phyloP scores from a whole-genome alignment of 2,888 invertebrate species.

The Habrosyne pyritoides region DNA sequence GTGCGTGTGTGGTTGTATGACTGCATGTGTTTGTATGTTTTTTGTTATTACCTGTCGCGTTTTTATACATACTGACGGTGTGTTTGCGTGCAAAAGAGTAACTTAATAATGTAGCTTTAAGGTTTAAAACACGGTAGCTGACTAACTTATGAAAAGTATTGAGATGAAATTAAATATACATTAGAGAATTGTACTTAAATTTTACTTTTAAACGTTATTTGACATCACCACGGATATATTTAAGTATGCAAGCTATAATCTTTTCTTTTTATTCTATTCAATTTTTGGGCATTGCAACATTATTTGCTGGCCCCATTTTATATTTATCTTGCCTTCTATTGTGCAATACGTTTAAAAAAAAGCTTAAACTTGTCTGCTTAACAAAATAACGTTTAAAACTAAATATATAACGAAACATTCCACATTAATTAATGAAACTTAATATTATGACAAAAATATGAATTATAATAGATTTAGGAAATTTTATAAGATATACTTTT shows the following conservation, averaged over 20 bases:
- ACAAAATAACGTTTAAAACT: neutral
- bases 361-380: neutral
- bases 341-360: no score
- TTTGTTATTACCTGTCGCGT: conserved; percentile 24
- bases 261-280: neutral
- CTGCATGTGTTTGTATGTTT: conserved; percentile 12
- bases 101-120: conserved; percentile 11
- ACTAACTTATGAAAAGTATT: neutral
- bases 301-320: no score
- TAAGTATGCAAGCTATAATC: neutral
- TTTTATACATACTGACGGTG: conserved; percentile 22
- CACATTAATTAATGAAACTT: neutral
- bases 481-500: neutral
- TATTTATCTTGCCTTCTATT: neutral
- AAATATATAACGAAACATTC: neutral
- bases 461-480: neutral
- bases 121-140: conserved; percentile 1
- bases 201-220: neutral
- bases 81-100: conserved; percentile 9
- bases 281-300: no score
- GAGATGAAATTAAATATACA: neutral
- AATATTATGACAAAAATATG: neutral
- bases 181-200: neutral
- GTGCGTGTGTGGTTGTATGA: conserved; percentile 24
- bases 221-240: neutral